These are phyloP conservation scores for Enteromius thamalakanensis DNA, from an alignment of 2,797 vertebrate genomes.

Conservation along the genomic window DNA sequence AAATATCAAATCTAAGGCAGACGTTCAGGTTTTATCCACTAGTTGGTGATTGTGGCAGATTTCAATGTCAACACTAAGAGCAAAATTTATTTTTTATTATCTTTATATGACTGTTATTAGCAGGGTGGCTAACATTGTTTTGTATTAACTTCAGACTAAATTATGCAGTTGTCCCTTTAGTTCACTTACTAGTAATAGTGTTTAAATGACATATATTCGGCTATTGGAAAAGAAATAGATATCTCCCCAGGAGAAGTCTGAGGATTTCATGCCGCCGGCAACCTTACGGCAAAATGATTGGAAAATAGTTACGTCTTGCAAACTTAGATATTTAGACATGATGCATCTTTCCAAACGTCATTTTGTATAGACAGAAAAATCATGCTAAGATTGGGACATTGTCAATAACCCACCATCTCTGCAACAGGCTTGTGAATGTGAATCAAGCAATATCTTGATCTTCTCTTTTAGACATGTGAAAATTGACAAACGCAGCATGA, in stretches of 20 bases:
- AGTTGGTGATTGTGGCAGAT: background rate
- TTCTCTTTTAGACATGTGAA: background rate
- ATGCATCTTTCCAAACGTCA: background rate
- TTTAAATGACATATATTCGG: background rate
- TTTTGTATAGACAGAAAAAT: background rate
- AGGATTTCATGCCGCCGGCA: too few species aligned
- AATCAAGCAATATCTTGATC: background rate
- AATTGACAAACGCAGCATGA: conserved; percentile 15
- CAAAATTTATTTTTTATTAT: too few species aligned
- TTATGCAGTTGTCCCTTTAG: too few species aligned
- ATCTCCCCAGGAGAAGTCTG: background rate
- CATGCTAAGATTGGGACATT: background rate
- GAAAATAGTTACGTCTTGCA: background rate
- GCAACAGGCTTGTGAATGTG: background rate
- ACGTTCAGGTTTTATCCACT: too few species aligned
- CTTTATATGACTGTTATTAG: too few species aligned
- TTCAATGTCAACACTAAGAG: background rate
- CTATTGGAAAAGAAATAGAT: background rate
- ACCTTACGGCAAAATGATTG: background rate
- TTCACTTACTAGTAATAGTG: background rate
- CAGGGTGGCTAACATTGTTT: too few species aligned
- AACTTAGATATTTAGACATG: background rate
- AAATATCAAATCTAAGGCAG: too few species aligned
- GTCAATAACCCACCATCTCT: background rate
- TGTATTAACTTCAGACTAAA: too few species aligned